Conservation (phyloP, 2,797 vertebrate species). For the Crypturellus tataupa region DNA sequence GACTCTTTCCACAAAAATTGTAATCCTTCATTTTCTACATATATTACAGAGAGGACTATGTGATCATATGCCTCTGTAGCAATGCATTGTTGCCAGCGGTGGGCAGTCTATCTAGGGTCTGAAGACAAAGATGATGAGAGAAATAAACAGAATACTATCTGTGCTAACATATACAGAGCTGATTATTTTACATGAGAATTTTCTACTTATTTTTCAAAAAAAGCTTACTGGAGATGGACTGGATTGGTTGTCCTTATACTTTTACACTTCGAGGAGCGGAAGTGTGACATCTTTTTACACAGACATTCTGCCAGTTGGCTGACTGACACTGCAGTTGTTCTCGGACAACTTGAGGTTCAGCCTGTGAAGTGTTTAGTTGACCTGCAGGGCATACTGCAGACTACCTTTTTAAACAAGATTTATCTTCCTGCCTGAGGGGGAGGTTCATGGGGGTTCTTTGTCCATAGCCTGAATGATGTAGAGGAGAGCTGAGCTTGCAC, state of each 20-base stretch:
- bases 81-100: not conserved
- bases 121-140: not conserved
- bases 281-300: not conserved
- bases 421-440: not conserved
- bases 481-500: not conserved
- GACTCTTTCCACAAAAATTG: not conserved
- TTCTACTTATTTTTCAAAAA: not conserved
- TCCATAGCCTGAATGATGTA: not conserved
- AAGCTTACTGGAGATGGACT: not conserved
- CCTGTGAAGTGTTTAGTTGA: not conserved
- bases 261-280: not conserved
- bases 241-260: not conserved
- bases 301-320: not conserved
- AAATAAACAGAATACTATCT: not conserved
- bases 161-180: not conserved
- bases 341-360: not conserved
- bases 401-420: not conserved
- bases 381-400: not conserved
- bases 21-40: not conserved
- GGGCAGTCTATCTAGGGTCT: rapidly evolving
- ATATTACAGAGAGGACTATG: not conserved
- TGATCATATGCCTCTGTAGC: not conserved
- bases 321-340: not conserved
- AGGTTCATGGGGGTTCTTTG: not conserved
- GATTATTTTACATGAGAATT: rapidly evolving